Conservation (phyloP, 2,797 vertebrate genomes). For the Tinamus major region DNA sequence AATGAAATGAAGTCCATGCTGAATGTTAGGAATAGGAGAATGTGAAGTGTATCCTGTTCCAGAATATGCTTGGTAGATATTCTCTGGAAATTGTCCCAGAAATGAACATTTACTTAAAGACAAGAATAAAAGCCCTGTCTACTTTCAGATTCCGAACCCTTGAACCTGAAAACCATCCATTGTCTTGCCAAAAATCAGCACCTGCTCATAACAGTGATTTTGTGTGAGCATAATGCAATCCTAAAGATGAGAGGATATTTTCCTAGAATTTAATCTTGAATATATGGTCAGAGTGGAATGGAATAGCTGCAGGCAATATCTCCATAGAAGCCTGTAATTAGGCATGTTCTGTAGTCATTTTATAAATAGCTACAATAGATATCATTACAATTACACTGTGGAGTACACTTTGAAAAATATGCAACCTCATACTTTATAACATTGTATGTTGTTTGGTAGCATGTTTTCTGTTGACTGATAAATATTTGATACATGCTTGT, state of each 20-base stretch:
- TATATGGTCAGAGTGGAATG: background rate
- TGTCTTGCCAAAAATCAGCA: background rate
- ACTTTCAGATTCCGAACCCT: background rate
- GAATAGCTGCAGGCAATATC: background rate
- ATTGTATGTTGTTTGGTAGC: background rate
- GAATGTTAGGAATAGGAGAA: background rate
- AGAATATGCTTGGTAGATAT: background rate
- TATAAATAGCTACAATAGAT: background rate
- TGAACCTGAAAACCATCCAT: background rate
- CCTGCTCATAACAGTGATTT: background rate
- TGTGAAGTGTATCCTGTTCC: background rate
- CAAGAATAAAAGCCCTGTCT: background rate
- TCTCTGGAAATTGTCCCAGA: background rate
- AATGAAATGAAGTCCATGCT: background rate
- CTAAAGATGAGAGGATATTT: background rate
- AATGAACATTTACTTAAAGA: background rate
- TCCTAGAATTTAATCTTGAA: background rate
- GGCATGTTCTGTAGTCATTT: background rate
- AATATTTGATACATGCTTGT: background rate
- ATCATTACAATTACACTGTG: background rate
- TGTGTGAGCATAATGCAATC: fast-evolving
- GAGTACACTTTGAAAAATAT: fast-evolving
- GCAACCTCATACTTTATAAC: background rate
- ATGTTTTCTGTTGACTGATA: background rate
- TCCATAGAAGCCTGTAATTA: background rate